Evolutionary conservation across 2,888 invertebrate species (phyloP), one percentile per base, ranked within the genome.

Genomic region (Harpalus rubripes): DNA sequence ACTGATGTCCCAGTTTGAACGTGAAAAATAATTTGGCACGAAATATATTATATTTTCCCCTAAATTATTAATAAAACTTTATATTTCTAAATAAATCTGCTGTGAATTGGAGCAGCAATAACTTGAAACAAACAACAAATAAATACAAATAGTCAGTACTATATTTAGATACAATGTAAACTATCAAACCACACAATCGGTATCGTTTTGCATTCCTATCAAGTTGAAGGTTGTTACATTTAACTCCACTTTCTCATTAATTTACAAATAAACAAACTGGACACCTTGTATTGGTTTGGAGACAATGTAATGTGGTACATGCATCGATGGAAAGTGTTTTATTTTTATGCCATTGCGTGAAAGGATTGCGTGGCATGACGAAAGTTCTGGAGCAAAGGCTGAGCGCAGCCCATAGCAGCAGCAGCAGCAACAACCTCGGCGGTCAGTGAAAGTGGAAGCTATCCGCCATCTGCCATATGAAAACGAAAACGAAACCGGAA

Each of bases 281-380:
- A 32, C 32, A 32, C 32, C 32, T 52, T 52, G 10, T 52, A 12
- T 8, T 12, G 44, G 12, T 52, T 7, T 52, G 44, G 44, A 52
- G 12, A 52, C 44, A 52, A 52, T 44, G 6, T 6, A 44, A 44
- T 52, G 44, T 52, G 59, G 68, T 63, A 1, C 68, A 32, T 39
- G 8, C 12, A 63, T 8, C 22, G 32, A 39, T 15, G 68, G 72
- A 74, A 74, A 74, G 72, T 74, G 72, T 44, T 74, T 44, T 74
- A 10, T 41, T 74, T 74, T 74, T 74, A 18, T 41, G 41, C 41
- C 15, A 18, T 41, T 41, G 72, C 44, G 72, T 74, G 72, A 74
- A 74, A 74, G 72, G 72, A 44, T 74, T 68, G 68, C 68, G 68
- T 39, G 68, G 39, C 6, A 68, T 68, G 68, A 68, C 72, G 72